A percentile compares a stretch with the other conserved stretches of the same genome.
phyloP scores from a whole-genome alignment of 1,140 invertebrate genomes.

The Dufourea novaeangliae region DNA sequence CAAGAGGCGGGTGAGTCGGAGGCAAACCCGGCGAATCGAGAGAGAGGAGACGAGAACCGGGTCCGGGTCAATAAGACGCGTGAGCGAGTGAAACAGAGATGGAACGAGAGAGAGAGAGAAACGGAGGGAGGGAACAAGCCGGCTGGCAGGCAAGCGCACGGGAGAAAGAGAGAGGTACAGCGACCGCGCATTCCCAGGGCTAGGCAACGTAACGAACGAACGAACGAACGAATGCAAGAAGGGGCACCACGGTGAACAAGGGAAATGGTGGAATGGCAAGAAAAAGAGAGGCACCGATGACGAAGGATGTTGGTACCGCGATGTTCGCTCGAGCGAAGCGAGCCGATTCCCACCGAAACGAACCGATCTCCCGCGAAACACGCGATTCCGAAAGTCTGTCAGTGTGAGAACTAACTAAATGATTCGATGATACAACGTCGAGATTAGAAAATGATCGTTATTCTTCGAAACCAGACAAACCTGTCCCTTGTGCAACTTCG shows the following conservation, averaged over 20 bases:
- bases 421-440: conserved; percentile 14
- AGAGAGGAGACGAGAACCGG: conserved; percentile 76
- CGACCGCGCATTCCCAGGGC: conserved; percentile 80
- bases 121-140: conserved; percentile 38
- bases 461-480: neutral
- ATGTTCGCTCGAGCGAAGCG: conserved; percentile 45
- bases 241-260: conserved; percentile 41
- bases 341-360: conserved; percentile 44
- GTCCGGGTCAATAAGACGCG: conserved; percentile 82
- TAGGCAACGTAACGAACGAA: conserved; percentile 76
- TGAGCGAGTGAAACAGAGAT: conserved; percentile 68
- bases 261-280: conserved; percentile 44
- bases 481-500: neutral
- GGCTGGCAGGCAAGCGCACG: conserved; percentile 17
- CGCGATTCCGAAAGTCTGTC: conserved; percentile 35
- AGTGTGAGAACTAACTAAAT: conserved; percentile 17
- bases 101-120: conserved; percentile 67
- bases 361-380: conserved; percentile 48
- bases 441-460: neutral
- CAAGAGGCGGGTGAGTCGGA: conserved; percentile 66
- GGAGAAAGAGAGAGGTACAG: conserved; percentile 71
- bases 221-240: conserved; percentile 50
- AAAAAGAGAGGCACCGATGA: conserved; percentile 42
- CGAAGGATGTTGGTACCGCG: conserved; percentile 41
- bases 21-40: conserved; percentile 78